Base-by-base conservation (phyloP, 2,888 invertebrate species). In the Acanthosepion pharaonis region DNA sequence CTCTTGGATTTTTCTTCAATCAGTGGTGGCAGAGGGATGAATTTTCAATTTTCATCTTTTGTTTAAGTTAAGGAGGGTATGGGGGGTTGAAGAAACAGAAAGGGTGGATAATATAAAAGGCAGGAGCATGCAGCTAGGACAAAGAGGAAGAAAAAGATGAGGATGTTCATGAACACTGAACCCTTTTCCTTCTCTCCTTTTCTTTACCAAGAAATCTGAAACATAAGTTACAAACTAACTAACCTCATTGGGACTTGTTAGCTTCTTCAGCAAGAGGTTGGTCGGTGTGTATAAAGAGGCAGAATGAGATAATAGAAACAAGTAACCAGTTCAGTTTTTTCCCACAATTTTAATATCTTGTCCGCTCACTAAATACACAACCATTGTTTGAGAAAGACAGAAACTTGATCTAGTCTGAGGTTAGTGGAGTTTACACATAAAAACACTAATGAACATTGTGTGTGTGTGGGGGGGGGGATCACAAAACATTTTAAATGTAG, bases 211-310 rank as follows among this genome's bases (percentile, higher is more conserved):
- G 78, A 78, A 78, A 78, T 78, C n/a, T 78, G 78, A 78, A 78
- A 78, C 78, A 78, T 78, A 78, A 78, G 78, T 78, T 78, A 78
- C 78, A 78, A 78, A n/a, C 78, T 78, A 78, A n/a, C 78, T 78
- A 55, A 55, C 55, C 55, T 55, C 55, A 55, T 55, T 55, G 55
- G 78, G n/a, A 78, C 78, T 64, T 78, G 78, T n/a, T n/a, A 28
- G 28, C 78, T 78, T 78, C 78, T 28, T 9, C 78, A 78, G 8
- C n/a, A 28, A n/a, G n/a, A 18, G n/a, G 9, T 9, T n/a, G 78
- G 42, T n/a, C 1, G n/a, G 78, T n/a, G n/a, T n/a, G 78, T 6
- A 8, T 15, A 8, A n/a, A n/a, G n/a, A 78, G n/a, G 78, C 78
- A n/a, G 15, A 15, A 78, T 78, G 28, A 78, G n/a, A 78, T 78